Evolutionary conservation across 2,113 vertebrate genomes (phyloP).

Genomic region (Dicentrarchus labrax): DNA sequence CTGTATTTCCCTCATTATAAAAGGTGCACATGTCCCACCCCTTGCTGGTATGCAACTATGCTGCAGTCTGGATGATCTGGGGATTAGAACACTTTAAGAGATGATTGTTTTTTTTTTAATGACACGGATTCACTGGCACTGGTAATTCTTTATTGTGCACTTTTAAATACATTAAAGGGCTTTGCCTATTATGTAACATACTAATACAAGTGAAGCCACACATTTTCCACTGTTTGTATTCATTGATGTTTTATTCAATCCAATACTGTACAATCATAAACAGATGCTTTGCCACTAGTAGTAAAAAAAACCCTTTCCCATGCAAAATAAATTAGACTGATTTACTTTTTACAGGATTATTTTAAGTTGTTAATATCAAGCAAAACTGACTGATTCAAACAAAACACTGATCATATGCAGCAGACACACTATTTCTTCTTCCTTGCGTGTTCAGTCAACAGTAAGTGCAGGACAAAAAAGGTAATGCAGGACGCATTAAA

Average conservation of each 20-base stretch:
- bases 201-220: not conserved
- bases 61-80: slow-evolving; percentile 7
- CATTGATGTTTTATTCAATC: slow-evolving; percentile 71
- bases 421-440: slow-evolving; percentile 18
- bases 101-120: not conserved
- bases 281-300: slow-evolving; percentile 51
- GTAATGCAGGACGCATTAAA: slow-evolving; percentile 15
- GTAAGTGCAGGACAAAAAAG: slow-evolving; percentile 55
- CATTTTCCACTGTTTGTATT: slow-evolving; percentile 4
- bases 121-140: not conserved
- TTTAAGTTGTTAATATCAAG: slow-evolving; percentile 20
- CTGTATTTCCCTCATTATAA: slow-evolving; percentile 23
- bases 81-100: not conserved
- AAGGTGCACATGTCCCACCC: not conserved
- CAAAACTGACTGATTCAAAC: slow-evolving; percentile 36
- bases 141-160: not conserved
- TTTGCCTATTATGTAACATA: not conserved
- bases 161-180: not conserved
- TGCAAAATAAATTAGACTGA: slow-evolving; percentile 76
- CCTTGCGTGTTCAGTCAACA: slow-evolving; percentile 27
- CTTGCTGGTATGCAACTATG: not conserved
- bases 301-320: slow-evolving; percentile 39
- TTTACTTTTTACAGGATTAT: slow-evolving; percentile 42
- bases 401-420: slow-evolving; percentile 36
- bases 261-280: slow-evolving; percentile 76